Conservation (phyloP, 1,140 invertebrate species). For the Camponotus pennsylvanicus region DNA sequence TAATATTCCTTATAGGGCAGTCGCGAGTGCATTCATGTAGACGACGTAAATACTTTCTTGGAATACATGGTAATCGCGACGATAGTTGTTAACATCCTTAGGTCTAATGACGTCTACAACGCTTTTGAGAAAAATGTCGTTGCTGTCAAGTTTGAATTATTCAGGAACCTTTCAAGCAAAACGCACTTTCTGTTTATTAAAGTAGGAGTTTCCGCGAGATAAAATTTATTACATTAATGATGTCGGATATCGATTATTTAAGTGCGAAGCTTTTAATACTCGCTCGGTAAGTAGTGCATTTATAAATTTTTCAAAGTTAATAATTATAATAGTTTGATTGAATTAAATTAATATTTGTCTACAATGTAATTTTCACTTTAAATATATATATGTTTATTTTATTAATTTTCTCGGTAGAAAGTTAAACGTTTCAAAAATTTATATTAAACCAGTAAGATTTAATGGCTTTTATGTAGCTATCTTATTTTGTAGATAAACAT, state of each 20-base stretch:
- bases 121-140: conserved; percentile 30
- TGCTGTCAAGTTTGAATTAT: conserved; percentile 15
- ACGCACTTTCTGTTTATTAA: not conserved
- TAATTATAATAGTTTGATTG: not conserved
- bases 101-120: conserved; percentile 23
- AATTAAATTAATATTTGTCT: not conserved
- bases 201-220: not conserved
- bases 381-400: conserved; percentile 15
- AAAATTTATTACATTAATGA: conserved; percentile 12
- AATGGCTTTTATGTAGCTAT: too few relatives aligned
- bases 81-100: conserved; percentile 40
- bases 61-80: conserved; percentile 37
- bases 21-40: conserved; percentile 44
- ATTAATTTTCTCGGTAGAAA: too few relatives aligned
- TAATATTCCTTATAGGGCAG: conserved; percentile 47
- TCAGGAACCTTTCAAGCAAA: not conserved
- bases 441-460: too few relatives aligned
- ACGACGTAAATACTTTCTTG: conserved; percentile 48
- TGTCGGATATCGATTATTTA: conserved; percentile 5
- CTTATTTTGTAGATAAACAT: too few relatives aligned
- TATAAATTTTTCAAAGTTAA: not conserved
- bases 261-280: not conserved
- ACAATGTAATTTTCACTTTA: not conserved
- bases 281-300: conserved; percentile 6
- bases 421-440: too few relatives aligned